These are phyloP conservation scores for Chrysochloris asiatica DNA, from an alignment of 2,113 vertebrate genomes.

Conservation along the genomic window DNA sequence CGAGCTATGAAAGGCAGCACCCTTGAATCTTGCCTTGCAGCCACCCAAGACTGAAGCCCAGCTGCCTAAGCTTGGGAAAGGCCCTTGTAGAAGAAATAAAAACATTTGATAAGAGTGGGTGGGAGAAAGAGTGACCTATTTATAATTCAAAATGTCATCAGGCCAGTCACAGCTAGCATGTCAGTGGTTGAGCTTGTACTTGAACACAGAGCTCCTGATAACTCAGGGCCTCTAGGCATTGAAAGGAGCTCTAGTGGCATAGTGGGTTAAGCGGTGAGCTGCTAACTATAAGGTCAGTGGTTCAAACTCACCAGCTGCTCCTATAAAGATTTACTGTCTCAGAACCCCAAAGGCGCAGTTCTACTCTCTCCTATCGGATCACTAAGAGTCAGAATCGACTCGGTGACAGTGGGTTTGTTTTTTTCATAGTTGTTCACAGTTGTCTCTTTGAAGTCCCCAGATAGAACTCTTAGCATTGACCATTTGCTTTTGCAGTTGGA, in stretches of 20 bases:
- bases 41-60: background rate
- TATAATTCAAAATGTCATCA: background rate
- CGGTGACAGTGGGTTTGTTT: no score
- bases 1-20: background rate
- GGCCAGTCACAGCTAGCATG: background rate
- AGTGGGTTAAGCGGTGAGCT: no score
- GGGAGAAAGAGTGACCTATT: background rate
- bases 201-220: background rate
- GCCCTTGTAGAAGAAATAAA: background rate
- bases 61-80: background rate
- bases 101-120: background rate
- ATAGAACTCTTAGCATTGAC: background rate
- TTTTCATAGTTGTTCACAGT: no score
- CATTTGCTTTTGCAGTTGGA: background rate
- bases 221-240: background rate
- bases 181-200: background rate
- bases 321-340: no score
- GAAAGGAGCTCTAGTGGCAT: no score
- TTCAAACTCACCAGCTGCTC: no score
- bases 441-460: background rate
- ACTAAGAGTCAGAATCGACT: no score
- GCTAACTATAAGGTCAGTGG: no score
- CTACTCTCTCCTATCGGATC: no score
- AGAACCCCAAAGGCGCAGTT: no score
- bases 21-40: no score